phyloP scores from a whole-genome alignment of 2,888 invertebrate genomes.

The Anthrax anthrax region DNA sequence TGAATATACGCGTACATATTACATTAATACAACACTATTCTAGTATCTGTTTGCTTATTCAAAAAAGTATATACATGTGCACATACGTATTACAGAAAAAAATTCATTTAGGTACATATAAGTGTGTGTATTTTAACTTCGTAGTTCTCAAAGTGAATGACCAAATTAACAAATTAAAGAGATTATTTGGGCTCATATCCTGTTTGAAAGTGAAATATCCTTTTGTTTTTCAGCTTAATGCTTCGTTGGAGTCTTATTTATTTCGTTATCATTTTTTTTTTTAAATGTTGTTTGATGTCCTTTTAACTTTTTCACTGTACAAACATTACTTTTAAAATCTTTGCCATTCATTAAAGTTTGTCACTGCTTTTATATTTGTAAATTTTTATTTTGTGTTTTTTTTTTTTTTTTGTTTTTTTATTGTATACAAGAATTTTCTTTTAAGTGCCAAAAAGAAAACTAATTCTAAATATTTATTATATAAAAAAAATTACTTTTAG shows the following conservation, averaged over 20 bases:
- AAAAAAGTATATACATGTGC: too few species aligned
- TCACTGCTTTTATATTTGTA: too few species aligned
- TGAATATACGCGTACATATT: not conserved
- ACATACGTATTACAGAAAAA: too few species aligned
- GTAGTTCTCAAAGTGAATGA: not conserved
- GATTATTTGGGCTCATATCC: slow-evolving; percentile 4
- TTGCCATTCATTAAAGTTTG: not conserved
- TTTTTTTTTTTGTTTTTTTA: not conserved
- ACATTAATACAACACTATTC: not conserved
- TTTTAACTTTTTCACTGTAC: not conserved
- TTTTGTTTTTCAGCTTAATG: not conserved
- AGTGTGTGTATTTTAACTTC: too few species aligned
- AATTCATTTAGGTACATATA: not conserved
- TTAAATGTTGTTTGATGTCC: too few species aligned
- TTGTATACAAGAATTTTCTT: not conserved
- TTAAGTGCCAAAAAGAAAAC: not conserved
- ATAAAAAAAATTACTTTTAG: too few species aligned
- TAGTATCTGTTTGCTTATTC: too few species aligned
- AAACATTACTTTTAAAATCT: not conserved
- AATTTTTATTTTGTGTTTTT: not conserved
- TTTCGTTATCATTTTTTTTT: not conserved
- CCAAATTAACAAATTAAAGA: slow-evolving; percentile 8
- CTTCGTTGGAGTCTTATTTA: not conserved
- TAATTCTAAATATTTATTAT: too few species aligned
- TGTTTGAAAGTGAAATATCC: not conserved